phyloP scores from a whole-genome alignment of 2,888 invertebrate species.

The Dryococelus australis region DNA sequence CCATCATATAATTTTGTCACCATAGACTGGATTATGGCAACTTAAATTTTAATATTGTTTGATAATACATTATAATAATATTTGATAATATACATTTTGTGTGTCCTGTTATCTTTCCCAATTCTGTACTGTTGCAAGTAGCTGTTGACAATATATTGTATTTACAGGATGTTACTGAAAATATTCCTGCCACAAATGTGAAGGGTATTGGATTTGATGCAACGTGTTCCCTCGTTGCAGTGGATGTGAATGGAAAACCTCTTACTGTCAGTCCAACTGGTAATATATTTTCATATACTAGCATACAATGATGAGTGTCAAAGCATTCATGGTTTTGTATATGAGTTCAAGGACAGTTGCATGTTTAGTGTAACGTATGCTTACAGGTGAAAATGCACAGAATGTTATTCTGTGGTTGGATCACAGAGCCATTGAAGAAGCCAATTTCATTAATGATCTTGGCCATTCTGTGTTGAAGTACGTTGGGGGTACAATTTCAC shows the following conservation, averaged over 20 bases:
- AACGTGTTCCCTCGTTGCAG: conserved; percentile 88
- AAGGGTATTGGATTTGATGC: conserved; percentile 95
- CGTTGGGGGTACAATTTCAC: conserved; percentile 90
- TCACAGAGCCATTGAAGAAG: conserved; percentile 83
- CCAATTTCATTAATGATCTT: conserved; percentile 78
- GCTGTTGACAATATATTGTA: too few species aligned
- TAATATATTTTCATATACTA: conserved; percentile 51
- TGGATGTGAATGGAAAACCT: conserved; percentile 74
- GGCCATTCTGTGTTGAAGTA: conserved; percentile 79
- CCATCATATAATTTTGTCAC: too few species aligned
- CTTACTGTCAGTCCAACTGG: conserved; percentile 73
- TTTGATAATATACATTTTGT: too few species aligned
- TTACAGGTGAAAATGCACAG: conserved; percentile 71
- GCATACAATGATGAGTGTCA: background rate
- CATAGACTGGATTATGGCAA: too few species aligned
- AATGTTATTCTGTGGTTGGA: conserved; percentile 95
- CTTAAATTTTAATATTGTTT: too few species aligned
- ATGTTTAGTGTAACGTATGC: background rate
- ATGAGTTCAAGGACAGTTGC: background rate
- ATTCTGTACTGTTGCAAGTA: background rate
- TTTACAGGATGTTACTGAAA: conserved; percentile 67
- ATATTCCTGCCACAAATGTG: conserved; percentile 65
- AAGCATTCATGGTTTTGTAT: conserved; percentile 20
- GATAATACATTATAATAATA: too few species aligned
- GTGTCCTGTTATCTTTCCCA: background rate